phyloP scores from a whole-genome alignment of 1,140 invertebrate genomes.

The Oedothorax gibbosus region DNA sequence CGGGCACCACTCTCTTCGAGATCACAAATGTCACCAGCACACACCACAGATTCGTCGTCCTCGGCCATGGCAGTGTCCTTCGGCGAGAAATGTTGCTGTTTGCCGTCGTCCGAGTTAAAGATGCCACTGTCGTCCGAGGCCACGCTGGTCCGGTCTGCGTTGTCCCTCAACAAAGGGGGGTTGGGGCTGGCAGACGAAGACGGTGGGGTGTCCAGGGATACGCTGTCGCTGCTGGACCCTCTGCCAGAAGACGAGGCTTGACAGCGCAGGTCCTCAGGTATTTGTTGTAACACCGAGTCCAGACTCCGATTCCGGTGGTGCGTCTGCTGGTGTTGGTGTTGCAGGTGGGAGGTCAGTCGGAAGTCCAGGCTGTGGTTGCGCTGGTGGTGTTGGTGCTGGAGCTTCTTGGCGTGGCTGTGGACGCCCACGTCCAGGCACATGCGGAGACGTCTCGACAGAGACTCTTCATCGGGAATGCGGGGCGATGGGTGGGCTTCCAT shows the following conservation, averaged over 20 bases:
- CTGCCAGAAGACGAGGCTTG: constrained; percentile 15
- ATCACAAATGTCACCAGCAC: constrained; percentile 60
- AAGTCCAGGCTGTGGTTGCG: constrained; percentile 82
- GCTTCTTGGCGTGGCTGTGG: constrained; percentile 26
- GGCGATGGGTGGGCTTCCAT: constrained; percentile 32
- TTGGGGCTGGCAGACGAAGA: constrained; percentile 60
- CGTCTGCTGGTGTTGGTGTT: constrained; percentile 66
- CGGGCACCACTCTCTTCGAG: constrained; percentile 3
- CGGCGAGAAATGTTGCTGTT: constrained; percentile 65
- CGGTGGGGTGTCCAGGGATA: constrained; percentile 44
- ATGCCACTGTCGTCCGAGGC: constrained; percentile 88
- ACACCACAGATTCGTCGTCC: constrained; percentile 39
- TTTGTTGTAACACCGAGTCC: constrained; percentile 77
- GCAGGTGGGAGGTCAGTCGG: constrained; percentile 21
- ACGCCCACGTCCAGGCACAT: constrained; percentile 53
- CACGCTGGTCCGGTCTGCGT: constrained; percentile 76
- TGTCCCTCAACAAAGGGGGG: constrained; percentile 40
- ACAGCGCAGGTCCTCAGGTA: constrained; percentile 59
- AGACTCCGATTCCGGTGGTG: constrained; percentile 89
- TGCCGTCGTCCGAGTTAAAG: constrained; percentile 80
- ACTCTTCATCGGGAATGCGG: constrained; percentile 27
- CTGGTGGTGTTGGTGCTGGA: constrained; percentile 71
- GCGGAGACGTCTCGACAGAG: constrained; percentile 45
- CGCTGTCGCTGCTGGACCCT: constrained; percentile 23
- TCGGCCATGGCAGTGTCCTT: constrained; percentile 19